Evolutionary conservation across 2,113 vertebrate genomes (phyloP).

Genomic region (Centropus unirufus): DNA sequence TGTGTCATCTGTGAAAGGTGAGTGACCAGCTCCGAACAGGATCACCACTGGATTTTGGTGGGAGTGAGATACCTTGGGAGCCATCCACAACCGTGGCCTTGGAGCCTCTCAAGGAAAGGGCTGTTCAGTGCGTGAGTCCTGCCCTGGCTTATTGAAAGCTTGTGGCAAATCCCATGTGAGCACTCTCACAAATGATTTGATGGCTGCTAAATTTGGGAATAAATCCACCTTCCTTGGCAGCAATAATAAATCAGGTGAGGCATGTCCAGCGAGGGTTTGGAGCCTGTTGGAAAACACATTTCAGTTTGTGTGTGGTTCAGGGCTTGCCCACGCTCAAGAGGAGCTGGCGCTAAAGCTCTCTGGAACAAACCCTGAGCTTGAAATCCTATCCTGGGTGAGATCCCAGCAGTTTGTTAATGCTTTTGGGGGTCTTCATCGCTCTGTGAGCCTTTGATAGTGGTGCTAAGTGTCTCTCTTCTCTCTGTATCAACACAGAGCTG

Average conservation of each 20-base stretch:
- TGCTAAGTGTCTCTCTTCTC: not conserved
- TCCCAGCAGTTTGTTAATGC: not conserved
- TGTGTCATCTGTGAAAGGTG: not conserved
- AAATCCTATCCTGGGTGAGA: not conserved
- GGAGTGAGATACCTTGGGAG: not conserved
- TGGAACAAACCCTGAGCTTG: not conserved
- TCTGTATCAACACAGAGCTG: not conserved
- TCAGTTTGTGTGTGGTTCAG: not conserved
- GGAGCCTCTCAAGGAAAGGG: not conserved
- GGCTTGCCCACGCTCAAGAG: not conserved
- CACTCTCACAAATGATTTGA: not conserved
- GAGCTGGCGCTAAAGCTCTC: not conserved
- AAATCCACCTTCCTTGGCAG: conserved; percentile 27
- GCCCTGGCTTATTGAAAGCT: not conserved
- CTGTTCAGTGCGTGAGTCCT: not conserved
- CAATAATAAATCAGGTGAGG: conserved; percentile 6
- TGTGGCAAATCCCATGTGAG: conserved; percentile 8
- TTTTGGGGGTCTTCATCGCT: not conserved
- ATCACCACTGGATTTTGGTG: not conserved
- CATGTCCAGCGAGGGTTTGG: not conserved
- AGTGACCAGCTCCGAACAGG: not conserved
- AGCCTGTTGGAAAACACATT: not conserved
- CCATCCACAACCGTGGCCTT: accelerated
- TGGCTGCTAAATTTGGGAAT: conserved; percentile 17
- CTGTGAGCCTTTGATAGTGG: not conserved